Evolutionary conservation across 1,140 invertebrate species (phyloP).

Genomic region (Colletes latitarsis): DNA sequence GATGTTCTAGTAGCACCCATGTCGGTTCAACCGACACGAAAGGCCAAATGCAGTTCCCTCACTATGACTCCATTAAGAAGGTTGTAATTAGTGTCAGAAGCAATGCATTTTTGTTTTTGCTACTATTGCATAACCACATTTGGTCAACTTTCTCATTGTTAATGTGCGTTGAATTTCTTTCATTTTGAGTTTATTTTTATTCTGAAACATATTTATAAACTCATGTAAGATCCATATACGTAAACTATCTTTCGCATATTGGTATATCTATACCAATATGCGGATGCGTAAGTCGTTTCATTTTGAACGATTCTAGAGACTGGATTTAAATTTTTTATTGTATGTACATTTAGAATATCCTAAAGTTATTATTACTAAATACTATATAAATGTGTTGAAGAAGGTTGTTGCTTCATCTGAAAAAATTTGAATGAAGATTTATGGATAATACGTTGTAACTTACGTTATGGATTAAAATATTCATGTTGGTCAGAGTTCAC

Average conservation of each 20-base stretch:
- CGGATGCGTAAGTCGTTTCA: background rate
- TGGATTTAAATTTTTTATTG: constrained; percentile 30
- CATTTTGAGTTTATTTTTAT: constrained; percentile 30
- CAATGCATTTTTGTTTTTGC: constrained; percentile 41
- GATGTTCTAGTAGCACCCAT: constrained; percentile 88
- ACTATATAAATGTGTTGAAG: constrained; percentile 25
- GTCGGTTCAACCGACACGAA: constrained; percentile 90
- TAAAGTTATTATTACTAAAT: constrained; percentile 25
- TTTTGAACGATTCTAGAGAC: constrained; percentile 26
- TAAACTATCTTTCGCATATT: constrained; percentile 31
- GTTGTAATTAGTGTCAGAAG: constrained; percentile 77
- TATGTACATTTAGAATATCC: constrained; percentile 16
- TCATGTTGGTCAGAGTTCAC: constrained; percentile 9
- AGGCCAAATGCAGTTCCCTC: constrained; percentile 85
- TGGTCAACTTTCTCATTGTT: constrained; percentile 31
- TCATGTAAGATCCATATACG: constrained; percentile 36
- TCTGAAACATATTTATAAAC: constrained; percentile 36
- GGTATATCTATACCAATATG: constrained; percentile 1
- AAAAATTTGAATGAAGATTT: background rate
- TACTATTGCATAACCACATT: constrained; percentile 38
- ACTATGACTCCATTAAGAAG: constrained; percentile 83
- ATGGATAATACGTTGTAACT: background rate
- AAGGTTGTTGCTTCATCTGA: constrained; percentile 7
- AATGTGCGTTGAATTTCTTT: constrained; percentile 38
- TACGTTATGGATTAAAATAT: constrained; percentile 26